Conservation (phyloP, 2,113 vertebrate genomes). For the Buteo buteo region DNA sequence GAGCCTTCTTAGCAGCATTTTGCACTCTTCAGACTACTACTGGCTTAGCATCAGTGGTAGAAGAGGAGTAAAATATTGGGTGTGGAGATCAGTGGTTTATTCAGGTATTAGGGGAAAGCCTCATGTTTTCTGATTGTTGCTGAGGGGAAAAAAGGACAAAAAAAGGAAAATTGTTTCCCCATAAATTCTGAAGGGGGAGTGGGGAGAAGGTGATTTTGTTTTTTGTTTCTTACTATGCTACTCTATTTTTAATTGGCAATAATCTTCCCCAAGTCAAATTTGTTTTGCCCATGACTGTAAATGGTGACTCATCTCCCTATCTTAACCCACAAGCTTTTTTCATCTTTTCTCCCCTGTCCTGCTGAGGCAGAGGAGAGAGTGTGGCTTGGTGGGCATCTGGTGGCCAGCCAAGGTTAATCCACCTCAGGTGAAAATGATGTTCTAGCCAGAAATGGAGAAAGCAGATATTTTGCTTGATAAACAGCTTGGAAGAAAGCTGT, state of each 20-base stretch:
- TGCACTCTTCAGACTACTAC: background rate
- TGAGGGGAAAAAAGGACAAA: background rate
- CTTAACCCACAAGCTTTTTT: background rate
- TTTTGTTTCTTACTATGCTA: background rate
- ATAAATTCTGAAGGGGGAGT: background rate
- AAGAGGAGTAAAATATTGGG: background rate
- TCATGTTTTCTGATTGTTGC: background rate
- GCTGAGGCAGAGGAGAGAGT: background rate
- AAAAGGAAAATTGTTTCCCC: background rate
- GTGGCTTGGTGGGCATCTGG: background rate
- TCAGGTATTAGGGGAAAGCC: background rate
- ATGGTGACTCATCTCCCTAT: background rate
- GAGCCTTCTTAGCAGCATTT: background rate
- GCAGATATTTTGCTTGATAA: background rate
- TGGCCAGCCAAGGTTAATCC: background rate
- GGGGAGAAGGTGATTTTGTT: accelerated
- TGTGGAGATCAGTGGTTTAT: background rate
- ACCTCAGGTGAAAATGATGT: background rate
- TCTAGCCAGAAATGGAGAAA: background rate
- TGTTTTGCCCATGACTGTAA: background rate
- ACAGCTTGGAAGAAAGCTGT: background rate
- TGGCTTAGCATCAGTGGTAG: background rate
- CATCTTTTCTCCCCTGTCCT: background rate
- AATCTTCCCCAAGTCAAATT: background rate
- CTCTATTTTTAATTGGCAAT: background rate